Percentiles rank a stretch among this genome's conserved stretches.
phyloP scores from a whole-genome alignment of 2,797 vertebrate species.

The Myripristis murdjan region DNA sequence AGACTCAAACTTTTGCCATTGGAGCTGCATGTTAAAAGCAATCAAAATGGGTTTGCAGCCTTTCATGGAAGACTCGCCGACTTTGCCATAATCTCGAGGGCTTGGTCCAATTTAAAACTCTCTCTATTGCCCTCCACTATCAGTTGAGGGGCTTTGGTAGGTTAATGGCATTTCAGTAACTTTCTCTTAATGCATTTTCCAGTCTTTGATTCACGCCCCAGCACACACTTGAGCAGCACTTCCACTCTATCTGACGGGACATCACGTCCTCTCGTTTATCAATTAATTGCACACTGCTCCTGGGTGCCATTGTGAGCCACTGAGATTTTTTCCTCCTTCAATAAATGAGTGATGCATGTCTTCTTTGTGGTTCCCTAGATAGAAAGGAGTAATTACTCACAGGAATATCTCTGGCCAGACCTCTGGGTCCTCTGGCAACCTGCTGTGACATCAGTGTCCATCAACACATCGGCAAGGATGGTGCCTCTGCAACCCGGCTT shows the following conservation, averaged over 20 bases:
- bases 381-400: slow-evolving; percentile 77
- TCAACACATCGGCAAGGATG: background rate
- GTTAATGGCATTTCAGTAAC: slow-evolving; percentile 85
- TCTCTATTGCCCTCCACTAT: slow-evolving; percentile 77
- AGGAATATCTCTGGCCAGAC: slow-evolving; percentile 63
- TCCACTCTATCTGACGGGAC: slow-evolving; percentile 78
- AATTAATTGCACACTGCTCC: slow-evolving; percentile 84
- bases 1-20: slow-evolving; percentile 72
- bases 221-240: slow-evolving; percentile 74
- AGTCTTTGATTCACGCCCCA: slow-evolving; percentile 81
- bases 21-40: slow-evolving; percentile 78
- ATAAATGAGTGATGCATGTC: slow-evolving; percentile 80
- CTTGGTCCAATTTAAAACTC: slow-evolving; percentile 82
- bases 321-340: slow-evolving; percentile 59
- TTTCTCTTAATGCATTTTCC: slow-evolving; percentile 82
- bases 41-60: slow-evolving; percentile 75
- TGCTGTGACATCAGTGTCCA: slow-evolving; percentile 47
- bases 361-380: slow-evolving; percentile 61
- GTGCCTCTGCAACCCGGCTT: background rate
- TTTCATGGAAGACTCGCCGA: slow-evolving; percentile 76
- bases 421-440: slow-evolving; percentile 52
- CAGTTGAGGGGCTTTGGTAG: slow-evolving; percentile 81
- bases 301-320: slow-evolving; percentile 75
- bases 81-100: slow-evolving; percentile 79
- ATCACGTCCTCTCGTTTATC: slow-evolving; percentile 83